Evolutionary conservation across 2,113 vertebrate genomes (phyloP).

Genomic region (Cynopterus brachyotis): DNA sequence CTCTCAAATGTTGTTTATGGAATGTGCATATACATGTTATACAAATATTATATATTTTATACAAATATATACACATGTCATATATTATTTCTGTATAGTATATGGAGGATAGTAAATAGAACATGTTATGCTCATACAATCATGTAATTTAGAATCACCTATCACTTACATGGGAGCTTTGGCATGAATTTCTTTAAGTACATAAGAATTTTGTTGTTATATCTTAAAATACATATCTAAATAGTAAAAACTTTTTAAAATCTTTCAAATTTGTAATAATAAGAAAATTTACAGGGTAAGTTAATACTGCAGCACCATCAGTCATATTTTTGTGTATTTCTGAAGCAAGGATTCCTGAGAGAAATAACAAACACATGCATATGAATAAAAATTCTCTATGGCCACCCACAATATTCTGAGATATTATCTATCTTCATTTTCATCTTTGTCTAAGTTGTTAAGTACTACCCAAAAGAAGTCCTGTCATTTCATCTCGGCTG

Average conservation of each 20-base stretch:
- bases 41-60: neutral
- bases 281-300: slow-evolving; percentile 9
- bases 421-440: neutral
- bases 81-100: neutral
- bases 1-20: slow-evolving; percentile 61
- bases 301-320: neutral
- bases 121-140: slow-evolving; percentile 60
- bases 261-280: neutral
- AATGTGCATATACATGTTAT: neutral
- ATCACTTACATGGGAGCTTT: slow-evolving; percentile 33
- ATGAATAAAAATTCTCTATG: neutral
- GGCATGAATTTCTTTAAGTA: slow-evolving; percentile 9
- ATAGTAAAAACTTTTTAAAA: slow-evolving; percentile 26
- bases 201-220: slow-evolving; percentile 46
- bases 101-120: slow-evolving; percentile 71
- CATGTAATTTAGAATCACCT: slow-evolving; percentile 40
- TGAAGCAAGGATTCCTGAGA: slow-evolving; percentile 1
- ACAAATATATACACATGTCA: neutral
- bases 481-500: neutral
- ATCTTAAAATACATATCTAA: slow-evolving; percentile 42
- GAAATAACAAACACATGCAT: neutral
- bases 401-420: neutral
- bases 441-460: neutral
- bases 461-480: neutral
- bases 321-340: neutral